These are phyloP conservation scores for Bombus balteatus DNA, from an alignment of 1,140 invertebrate species.

Conservation along the genomic window DNA sequence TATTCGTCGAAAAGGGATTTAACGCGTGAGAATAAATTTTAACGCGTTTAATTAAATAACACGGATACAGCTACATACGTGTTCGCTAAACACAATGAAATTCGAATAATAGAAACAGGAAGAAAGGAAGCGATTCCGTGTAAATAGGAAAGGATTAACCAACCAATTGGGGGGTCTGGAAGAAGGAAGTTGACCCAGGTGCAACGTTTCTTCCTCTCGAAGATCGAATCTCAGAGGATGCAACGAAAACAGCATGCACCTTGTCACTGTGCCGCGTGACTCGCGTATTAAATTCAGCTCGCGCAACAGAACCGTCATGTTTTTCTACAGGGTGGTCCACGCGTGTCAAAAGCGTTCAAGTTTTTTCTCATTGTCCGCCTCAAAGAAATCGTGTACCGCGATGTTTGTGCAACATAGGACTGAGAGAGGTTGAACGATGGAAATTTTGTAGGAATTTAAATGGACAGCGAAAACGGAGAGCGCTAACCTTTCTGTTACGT, in stretches of 20 bases:
- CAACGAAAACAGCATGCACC: conserved; percentile 70
- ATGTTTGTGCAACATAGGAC: conserved; percentile 30
- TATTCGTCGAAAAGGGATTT: too few relatives aligned
- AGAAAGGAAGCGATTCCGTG: conserved; percentile 12
- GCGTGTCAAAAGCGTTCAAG: conserved; percentile 57
- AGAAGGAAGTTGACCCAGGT: conserved; percentile 82
- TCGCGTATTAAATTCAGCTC: conserved; percentile 64
- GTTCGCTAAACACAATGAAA: neutral
- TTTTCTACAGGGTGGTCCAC: conserved; percentile 73
- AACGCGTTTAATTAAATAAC: too few relatives aligned
- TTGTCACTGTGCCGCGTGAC: conserved; percentile 59
- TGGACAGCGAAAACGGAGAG: neutral
- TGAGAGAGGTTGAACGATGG: too few relatives aligned
- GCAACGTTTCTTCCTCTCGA: conserved; percentile 66
- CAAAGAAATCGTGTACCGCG: conserved; percentile 30
- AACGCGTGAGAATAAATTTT: too few relatives aligned
- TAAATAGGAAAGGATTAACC: conserved; percentile 63
- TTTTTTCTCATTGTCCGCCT: conserved; percentile 18
- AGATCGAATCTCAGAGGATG: conserved; percentile 68
- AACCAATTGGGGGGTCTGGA: conserved; percentile 71
- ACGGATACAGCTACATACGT: too few relatives aligned
- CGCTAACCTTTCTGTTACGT: neutral
- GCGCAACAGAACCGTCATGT: conserved; percentile 51
- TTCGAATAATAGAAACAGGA: neutral
- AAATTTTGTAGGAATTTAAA: conserved; percentile 4